Evolutionary conservation across 2,888 invertebrate species (phyloP).

Genomic region (Altica lythri): DNA sequence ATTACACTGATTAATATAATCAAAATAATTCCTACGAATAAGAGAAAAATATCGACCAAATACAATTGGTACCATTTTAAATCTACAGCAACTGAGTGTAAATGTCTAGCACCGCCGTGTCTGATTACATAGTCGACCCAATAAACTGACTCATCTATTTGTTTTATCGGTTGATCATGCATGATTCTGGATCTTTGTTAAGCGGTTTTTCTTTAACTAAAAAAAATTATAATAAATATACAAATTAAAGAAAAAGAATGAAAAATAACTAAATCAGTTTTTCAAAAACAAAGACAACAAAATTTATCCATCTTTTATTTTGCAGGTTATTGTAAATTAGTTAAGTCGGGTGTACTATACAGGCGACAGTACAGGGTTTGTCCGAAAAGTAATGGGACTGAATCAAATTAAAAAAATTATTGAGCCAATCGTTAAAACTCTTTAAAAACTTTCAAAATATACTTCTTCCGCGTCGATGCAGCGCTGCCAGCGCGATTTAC

Average conservation of each 20-base stretch:
- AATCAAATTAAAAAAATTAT: no score
- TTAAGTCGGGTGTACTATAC: not conserved
- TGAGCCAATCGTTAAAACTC: no score
- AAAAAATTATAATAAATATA: conserved; percentile 5
- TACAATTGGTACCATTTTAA: conserved; percentile 35
- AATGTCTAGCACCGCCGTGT: conserved; percentile 24
- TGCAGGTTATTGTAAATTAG: not conserved
- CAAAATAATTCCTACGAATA: conserved; percentile 3
- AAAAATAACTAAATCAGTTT: no score
- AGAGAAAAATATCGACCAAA: conserved; percentile 28
- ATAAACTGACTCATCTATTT: conserved; percentile 32
- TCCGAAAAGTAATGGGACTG: not conserved
- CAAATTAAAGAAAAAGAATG: not conserved
- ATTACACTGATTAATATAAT: no score
- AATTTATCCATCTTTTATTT: not conserved
- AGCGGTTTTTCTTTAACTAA: conserved; percentile 27
- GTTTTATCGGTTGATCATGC: conserved; percentile 24
- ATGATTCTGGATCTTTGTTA: conserved; percentile 25
- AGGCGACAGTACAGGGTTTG: not conserved
- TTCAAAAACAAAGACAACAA: not conserved
- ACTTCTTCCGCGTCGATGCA: no score
- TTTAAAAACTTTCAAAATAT: no score
- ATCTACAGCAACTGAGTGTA: conserved; percentile 29
- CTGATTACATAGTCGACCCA: conserved; percentile 36
- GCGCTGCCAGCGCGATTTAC: no score